Evolutionary conservation across 2,113 vertebrate species (phyloP), one percentile per base, ranked within the genome.

Genomic region (Tringa solitaria): DNA sequence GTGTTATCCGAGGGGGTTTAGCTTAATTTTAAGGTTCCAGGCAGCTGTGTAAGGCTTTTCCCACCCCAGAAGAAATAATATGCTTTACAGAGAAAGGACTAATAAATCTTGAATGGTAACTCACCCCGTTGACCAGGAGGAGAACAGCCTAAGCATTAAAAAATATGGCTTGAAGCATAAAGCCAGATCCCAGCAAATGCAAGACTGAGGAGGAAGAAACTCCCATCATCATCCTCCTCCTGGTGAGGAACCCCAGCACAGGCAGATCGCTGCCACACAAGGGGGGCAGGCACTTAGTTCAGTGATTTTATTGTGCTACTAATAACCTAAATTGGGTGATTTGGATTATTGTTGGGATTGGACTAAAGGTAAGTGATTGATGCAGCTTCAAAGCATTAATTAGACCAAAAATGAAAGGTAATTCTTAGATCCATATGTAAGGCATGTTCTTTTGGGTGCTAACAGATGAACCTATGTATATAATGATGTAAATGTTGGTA

Each of bases 391-490:
- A 89, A 64, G 43, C 17, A 30, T 23, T 41, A 45, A 76, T 37
- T 53, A 56, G 57, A 41, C 54, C 39, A n/a, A 46, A 82, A 76
- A 14, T 18, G 21, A 22, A 46, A 51, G 54, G 43, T 32, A 45
- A 23, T 65, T 41, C 11, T 37, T 39, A 59, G 48, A 24, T 20
- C 10, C 9, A 1, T 4, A 9, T 2, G 12, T 19, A 41, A 67
- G 27, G 15, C 18, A 8, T 3, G 12, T 10, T 54, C 10, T 64
- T 84, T 37, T 27, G 24, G n/a, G 43, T 64, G 59, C 77, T 53
- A 69, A 10, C 0, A 10, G 20, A 21, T 2, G 6, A 19, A 37
- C 18, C 4, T 5, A 5, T 1, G 14, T 7, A 4, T 1, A 26
- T 33, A 23, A n/a, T 0, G 2, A 10, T n/a, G 11, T 13, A 21